phyloP scores from a whole-genome alignment of 2,888 invertebrate genomes.

The Colostygia pectinataria region DNA sequence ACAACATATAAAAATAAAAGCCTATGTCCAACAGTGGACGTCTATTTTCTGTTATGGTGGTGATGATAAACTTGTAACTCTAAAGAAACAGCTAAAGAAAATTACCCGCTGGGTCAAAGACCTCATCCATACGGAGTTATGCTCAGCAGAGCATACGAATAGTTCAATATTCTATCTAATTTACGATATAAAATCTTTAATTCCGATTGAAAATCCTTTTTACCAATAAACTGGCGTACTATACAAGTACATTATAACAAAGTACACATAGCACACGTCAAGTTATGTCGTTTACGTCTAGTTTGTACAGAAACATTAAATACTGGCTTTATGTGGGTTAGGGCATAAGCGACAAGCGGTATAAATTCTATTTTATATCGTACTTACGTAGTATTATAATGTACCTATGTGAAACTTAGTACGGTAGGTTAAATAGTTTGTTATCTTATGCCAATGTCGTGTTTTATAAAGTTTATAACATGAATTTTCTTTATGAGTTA shows the following conservation, averaged over 20 bases:
- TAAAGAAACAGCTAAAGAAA: too few relatives aligned
- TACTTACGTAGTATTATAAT: not conserved
- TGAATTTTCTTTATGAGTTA: not conserved
- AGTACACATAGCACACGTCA: conserved; percentile 30
- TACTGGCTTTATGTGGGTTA: conserved; percentile 16
- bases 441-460: not conserved
- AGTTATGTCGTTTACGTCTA: conserved; percentile 27
- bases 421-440: not conserved
- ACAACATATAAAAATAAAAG: too few relatives aligned
- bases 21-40: too few relatives aligned
- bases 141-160: not conserved
- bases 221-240: conserved; percentile 8
- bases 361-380: conserved; percentile 3
- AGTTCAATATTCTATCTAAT: conserved; percentile 2
- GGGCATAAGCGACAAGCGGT: conserved; percentile 19
- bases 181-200: conserved; percentile 7
- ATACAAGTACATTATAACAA: conserved; percentile 19
- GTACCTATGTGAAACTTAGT: too few relatives aligned
- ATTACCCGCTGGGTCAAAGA: not conserved
- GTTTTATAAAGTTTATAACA: conserved; percentile 3
- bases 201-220: conserved; percentile 16
- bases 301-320: conserved; percentile 27
- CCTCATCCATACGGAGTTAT: not conserved
- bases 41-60: too few relatives aligned
- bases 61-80: too few relatives aligned